These are phyloP conservation scores for Pollenia amentaria DNA, from an alignment of 2,888 invertebrate genomes.

Conservation along the genomic window DNA sequence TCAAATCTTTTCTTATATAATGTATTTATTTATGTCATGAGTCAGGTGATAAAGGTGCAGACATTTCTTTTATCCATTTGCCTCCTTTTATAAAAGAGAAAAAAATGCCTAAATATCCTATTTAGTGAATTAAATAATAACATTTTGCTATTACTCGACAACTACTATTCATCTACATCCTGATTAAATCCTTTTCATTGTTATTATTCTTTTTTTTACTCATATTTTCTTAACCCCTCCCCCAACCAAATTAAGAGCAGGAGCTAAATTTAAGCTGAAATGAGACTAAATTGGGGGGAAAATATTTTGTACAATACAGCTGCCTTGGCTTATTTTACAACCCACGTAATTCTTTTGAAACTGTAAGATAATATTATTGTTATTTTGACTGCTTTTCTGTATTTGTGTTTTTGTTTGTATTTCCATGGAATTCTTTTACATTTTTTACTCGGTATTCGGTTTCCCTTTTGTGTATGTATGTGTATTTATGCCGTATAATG, in stretches of 20 bases:
- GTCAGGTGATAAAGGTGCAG: neutral
- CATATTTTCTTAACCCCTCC: neutral
- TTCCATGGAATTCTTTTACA: neutral
- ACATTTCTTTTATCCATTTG: neutral
- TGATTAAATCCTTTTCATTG: slow-evolving; percentile 23
- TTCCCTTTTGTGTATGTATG: neutral
- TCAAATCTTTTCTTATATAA: too few relatives aligned
- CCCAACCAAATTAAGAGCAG: neutral
- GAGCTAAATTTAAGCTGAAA: neutral
- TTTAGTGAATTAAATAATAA: slow-evolving; percentile 8
- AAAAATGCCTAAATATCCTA: neutral
- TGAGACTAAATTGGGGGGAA: neutral
- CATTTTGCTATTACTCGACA: slow-evolving; percentile 2
- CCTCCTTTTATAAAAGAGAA: too few relatives aligned
- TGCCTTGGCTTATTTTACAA: slow-evolving; percentile 23
- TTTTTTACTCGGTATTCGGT: neutral
- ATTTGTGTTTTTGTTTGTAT: neutral
- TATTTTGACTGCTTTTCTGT: slow-evolving; percentile 25
- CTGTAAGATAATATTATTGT: slow-evolving; percentile 52
- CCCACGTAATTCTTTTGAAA: slow-evolving; percentile 48
- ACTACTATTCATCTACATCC: slow-evolving; percentile 16
- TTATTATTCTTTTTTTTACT: neutral
- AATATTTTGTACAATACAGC: neutral
- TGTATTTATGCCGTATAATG: slow-evolving; percentile 16
- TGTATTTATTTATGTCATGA: too few relatives aligned